These are phyloP conservation scores for Brachionus asplanchnoidis DNA, from an alignment of 1,140 invertebrate genomes.

Conservation along the genomic window DNA sequence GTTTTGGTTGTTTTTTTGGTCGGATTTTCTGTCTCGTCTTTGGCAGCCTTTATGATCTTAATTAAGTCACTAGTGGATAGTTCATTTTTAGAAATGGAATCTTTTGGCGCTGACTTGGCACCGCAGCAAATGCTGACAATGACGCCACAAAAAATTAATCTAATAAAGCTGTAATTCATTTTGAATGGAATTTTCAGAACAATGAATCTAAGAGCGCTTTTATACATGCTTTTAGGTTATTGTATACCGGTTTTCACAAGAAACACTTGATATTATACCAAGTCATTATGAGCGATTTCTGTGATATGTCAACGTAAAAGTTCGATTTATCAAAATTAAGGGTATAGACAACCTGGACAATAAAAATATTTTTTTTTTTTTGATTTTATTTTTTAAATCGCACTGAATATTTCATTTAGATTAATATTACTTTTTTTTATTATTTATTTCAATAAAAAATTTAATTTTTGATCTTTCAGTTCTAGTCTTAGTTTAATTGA, in stretches of 20 bases:
- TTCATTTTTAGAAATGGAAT: neutral
- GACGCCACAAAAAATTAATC: neutral
- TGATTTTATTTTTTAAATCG: too few species aligned
- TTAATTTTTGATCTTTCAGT: neutral
- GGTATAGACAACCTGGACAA: neutral
- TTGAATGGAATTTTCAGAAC: neutral
- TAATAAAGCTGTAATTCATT: neutral
- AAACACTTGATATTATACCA: neutral
- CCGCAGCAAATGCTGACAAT: neutral
- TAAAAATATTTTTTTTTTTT: neutral
- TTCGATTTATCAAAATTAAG: neutral
- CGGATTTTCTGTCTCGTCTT: neutral
- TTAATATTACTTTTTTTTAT: too few species aligned
- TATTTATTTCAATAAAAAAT: neutral
- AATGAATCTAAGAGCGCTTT: neutral
- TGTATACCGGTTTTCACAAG: neutral
- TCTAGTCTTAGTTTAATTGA: too few species aligned
- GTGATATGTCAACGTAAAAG: neutral
- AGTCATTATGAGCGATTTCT: slow-evolving; percentile 1
- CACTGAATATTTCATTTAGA: too few species aligned
- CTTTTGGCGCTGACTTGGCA: neutral
- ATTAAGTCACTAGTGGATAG: neutral
- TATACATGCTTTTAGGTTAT: neutral
- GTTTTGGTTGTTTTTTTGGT: neutral
- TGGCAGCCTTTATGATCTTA: neutral